Evolutionary conservation across 2,888 invertebrate species (phyloP), one percentile per base, ranked within the genome.

Genomic region (Drosophila nigritarsus): DNA sequence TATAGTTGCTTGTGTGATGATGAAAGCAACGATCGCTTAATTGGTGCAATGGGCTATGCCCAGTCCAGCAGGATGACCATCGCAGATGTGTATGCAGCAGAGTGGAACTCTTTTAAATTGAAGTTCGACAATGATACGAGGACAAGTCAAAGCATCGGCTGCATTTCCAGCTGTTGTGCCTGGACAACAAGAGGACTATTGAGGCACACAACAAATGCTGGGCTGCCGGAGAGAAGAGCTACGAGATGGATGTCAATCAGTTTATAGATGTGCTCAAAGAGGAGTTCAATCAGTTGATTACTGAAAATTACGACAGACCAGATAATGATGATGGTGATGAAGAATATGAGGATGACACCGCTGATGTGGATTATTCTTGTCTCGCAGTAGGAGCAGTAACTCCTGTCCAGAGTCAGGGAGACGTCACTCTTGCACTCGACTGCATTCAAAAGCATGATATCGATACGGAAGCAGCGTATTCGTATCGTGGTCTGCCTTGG

Each of bases 191-290:
- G 36, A 7, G 7, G 18, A 63, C 64, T 1, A 68, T 74, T 18
- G 63, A 68, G 1, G 48, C 32, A 2, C 73, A 80, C 45, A 77
- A 80, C 36, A 20, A 30, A 13, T 59, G 58, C 15, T 77, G 32
- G 45, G 20, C 53, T 9, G 53, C 18, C 9, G 65, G 65, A 2
- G 56, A 54, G 0, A 61, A 71, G 36, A 64, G 53, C 63, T 71
- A 71, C 24, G 53, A 77, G 30, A 76, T 76, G 77, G 81, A 48
- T 1, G 13, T 63, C 6, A 76, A 80, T 29, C 55, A 63, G 40
- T 76, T 60, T 40, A 50, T 49, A 36, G 77, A 77, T 34, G 53
- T 63, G 77, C 3, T 32, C 42, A 11, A 20, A 42, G 20, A 40
- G 40, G 11, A 20, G n/a, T 42, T 11, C 27, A 49, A 49, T 49